phyloP scores from a whole-genome alignment of 1,140 invertebrate genomes.

The Temnothorax nylanderi region DNA sequence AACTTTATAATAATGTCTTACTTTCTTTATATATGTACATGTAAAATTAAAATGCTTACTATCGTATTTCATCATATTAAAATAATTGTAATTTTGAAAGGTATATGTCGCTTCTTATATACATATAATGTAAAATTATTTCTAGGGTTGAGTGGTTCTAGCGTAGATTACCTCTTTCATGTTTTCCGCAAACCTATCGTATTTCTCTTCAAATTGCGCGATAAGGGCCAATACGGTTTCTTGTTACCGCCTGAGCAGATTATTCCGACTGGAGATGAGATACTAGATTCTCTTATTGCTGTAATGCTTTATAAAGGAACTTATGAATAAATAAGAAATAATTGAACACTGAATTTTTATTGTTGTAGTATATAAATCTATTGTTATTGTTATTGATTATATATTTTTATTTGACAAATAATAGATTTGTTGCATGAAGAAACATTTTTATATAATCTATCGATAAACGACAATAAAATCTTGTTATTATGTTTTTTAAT shows the following conservation, averaged over 20 bases:
- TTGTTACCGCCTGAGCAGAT: not conserved
- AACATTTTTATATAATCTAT: too few relatives aligned
- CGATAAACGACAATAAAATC: too few relatives aligned
- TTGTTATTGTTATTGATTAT: not conserved
- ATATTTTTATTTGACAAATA: too few relatives aligned
- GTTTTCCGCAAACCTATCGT: not conserved
- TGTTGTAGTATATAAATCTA: not conserved
- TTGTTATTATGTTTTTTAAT: too few relatives aligned
- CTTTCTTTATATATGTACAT: not conserved
- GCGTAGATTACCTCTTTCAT: not conserved
- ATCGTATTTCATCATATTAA: not conserved
- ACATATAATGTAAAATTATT: not conserved
- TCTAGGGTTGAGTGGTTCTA: slow-evolving; percentile 75
- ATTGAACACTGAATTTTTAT: not conserved
- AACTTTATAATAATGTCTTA: not conserved
- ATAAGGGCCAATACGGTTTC: not conserved
- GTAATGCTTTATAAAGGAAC: too few relatives aligned
- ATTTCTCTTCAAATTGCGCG: not conserved
- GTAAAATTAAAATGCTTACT: not conserved
- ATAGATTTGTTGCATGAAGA: too few relatives aligned
- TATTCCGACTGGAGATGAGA: not conserved
- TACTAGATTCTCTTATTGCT: not conserved
- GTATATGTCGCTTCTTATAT: not conserved
- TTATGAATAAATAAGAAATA: not conserved
- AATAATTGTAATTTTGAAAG: not conserved